Conservation (phyloP, 64 coral and sea anemone species). For the Porites lutea region DNA sequence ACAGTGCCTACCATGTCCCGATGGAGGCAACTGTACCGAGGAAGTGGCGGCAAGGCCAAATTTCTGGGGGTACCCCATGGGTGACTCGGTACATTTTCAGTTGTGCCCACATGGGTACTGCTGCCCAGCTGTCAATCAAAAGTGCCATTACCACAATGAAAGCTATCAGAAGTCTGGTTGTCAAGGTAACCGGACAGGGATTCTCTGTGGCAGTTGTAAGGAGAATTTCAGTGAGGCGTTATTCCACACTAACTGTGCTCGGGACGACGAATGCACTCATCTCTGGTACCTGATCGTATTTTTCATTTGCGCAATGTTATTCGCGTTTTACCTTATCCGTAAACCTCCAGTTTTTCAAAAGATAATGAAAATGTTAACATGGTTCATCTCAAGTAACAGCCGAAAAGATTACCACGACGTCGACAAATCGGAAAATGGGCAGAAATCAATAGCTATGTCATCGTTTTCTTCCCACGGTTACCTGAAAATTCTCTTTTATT, state of each 20-base stretch:
- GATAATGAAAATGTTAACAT: slow-evolving; percentile 9
- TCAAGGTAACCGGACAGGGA: slow-evolving; percentile 49
- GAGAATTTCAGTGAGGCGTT: slow-evolving; percentile 26
- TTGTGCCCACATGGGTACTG: slow-evolving; percentile 50
- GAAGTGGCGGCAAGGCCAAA: slow-evolving; percentile 31
- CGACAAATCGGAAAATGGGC: neutral
- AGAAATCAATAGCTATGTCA: neutral
- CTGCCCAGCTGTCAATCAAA: slow-evolving; percentile 27
- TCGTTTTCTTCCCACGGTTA: neutral
- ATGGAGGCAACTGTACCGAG: slow-evolving; percentile 17
- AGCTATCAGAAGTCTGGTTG: slow-evolving; percentile 50
- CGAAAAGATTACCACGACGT: neutral
- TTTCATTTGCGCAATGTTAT: neutral
- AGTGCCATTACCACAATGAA: neutral
- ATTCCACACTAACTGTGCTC: neutral
- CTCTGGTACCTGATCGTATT: slow-evolving; percentile 1
- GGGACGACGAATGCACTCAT: neutral
- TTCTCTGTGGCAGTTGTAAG: slow-evolving; percentile 44
- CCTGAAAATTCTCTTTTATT: slow-evolving; percentile 68
- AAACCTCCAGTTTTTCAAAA: slow-evolving; percentile 37
- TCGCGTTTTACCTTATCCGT: slow-evolving; percentile 4
- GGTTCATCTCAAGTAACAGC: neutral
- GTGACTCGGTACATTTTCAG: neutral
- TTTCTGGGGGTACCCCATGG: slow-evolving; percentile 43
- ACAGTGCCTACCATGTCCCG: neutral